Base-by-base conservation (phyloP, 2,113 vertebrate genomes). In the Cinclus mexicanus region DNA sequence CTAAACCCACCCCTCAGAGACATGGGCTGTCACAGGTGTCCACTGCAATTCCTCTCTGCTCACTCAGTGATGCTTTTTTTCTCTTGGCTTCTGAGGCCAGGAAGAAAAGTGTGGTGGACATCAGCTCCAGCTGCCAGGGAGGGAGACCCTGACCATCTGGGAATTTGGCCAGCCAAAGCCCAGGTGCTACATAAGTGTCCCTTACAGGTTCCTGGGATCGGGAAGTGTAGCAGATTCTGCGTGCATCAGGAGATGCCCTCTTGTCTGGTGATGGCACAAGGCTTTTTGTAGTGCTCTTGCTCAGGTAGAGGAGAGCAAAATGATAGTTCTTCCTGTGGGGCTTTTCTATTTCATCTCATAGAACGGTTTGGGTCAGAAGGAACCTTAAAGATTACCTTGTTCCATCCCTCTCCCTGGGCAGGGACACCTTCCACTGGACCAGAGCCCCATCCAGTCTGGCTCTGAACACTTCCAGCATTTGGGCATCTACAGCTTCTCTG, bases 1-100 rank as follows among this genome's bases (percentile, higher is more conserved):
- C 49, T 47, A 60, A 74, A 55, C 7, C 46, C 42, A 23, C 8
- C 9, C 29, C 46, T 56, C 3, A 2, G 56, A 59, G 69, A 28
- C 1, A 0, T 2, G 37, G 23, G 29, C 47, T 83, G 17, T 12
- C 53, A 5, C 0, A 28, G 25, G 11, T 8, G 7, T 33, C 8
- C 10, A 7, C 12, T 83, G 71, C 39, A 7, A 6, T 39, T 64
- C 7, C 15, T 65, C 31, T 55, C 35, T 67, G 17, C n/a, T 85
- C 39, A 14, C 15, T 41, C 14, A 20, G 39, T 16, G 60, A 14
- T 31, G 41, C 3, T 42, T 52, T 39, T 35, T 14, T 41, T 6
- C 39, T 57, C 2, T 29, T 46, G 7, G 6, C 57, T 60, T 75
- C 39, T n/a, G 35, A 53, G 33, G 19, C 49, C 6, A 2, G 70